Conservation (phyloP, 2,113 vertebrate species). For the Mormoops blainvillei region DNA sequence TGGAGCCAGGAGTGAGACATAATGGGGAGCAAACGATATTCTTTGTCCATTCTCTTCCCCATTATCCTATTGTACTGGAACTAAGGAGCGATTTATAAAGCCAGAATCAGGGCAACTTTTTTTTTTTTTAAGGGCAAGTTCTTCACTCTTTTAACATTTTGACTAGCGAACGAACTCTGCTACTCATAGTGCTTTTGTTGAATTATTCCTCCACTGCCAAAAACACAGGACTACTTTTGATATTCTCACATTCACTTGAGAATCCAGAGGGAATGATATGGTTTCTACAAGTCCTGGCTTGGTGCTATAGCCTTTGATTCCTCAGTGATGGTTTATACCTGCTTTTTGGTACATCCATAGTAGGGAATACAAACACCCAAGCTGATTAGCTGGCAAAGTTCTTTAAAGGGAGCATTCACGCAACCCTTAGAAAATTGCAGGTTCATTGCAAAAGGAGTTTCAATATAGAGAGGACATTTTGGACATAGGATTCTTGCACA, state of each 20-base stretch:
- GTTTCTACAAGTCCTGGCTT: slow-evolving; percentile 17
- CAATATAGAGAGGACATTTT: slow-evolving; percentile 36
- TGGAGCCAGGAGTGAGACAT: neutral
- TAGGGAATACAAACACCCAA: neutral
- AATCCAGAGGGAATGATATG: slow-evolving; percentile 58
- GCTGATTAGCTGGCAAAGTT: neutral
- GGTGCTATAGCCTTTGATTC: slow-evolving; percentile 62
- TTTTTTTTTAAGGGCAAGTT: neutral
- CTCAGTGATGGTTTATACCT: slow-evolving; percentile 61
- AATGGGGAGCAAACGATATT: neutral
- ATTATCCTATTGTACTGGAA: slow-evolving; percentile 11
- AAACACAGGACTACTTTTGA: slow-evolving; percentile 46
- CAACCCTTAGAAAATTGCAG: neutral
- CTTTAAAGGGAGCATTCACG: neutral
- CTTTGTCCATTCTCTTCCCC: neutral
- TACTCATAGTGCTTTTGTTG: slow-evolving; percentile 57
- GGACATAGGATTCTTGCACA: slow-evolving; percentile 8
- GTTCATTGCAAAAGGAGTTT: neutral
- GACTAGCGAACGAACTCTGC: slow-evolving; percentile 34
- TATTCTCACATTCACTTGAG: slow-evolving; percentile 64
- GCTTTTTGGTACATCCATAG: slow-evolving; percentile 39
- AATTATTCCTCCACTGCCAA: slow-evolving; percentile 61
- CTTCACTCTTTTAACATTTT: slow-evolving; percentile 63
- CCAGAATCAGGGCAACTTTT: neutral
- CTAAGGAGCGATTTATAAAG: slow-evolving; percentile 35